Evolutionary conservation across 2,113 vertebrate genomes (phyloP).

Genomic region (Barbus barbus): DNA sequence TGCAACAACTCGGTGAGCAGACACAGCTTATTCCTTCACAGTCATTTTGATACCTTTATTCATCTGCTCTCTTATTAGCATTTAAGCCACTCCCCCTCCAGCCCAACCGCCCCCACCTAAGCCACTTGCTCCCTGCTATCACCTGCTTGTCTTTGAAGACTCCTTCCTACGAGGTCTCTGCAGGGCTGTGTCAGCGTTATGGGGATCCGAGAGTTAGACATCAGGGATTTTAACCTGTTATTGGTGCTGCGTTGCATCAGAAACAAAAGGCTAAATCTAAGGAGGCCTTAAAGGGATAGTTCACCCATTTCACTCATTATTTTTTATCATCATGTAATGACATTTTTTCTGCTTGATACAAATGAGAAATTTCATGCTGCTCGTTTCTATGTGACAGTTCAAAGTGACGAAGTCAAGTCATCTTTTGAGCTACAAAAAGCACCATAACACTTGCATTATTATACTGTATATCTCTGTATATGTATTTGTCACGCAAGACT

Average conservation of each 20-base stretch:
- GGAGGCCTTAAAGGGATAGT: background rate
- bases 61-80: constrained; percentile 19
- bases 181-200: background rate
- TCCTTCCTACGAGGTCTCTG: background rate
- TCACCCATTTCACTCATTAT: background rate
- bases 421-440: background rate
- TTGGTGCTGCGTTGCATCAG: constrained; percentile 68
- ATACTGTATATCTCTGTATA: too few species aligned
- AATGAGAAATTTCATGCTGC: background rate
- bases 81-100: background rate
- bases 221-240: constrained; percentile 48
- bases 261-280: background rate
- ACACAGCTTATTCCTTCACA: background rate
- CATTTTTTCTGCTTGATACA: too few species aligned
- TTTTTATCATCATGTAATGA: background rate
- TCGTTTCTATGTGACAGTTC: background rate
- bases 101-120: background rate
- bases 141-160: background rate
- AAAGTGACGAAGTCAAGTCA: background rate
- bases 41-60: background rate
- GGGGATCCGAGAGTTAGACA: background rate
- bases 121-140: background rate
- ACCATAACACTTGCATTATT: background rate
- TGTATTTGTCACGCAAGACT: too few species aligned
- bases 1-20: background rate